Conservation (phyloP, 2,797 vertebrate species). For the Prunella strophiata region DNA sequence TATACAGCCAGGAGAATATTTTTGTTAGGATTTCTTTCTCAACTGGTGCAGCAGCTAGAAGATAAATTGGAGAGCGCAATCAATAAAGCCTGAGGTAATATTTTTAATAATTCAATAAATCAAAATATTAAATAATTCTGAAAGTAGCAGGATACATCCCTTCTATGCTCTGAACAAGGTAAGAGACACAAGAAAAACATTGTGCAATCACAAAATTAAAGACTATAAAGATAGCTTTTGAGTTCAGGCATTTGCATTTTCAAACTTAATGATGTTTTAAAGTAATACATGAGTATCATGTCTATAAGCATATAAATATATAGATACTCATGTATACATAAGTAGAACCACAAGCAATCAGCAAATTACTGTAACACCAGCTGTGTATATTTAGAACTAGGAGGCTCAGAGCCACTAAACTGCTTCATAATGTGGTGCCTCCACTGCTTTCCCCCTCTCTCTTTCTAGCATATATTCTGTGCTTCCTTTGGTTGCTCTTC, state of each 20-base stretch:
- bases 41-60: background rate
- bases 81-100: background rate
- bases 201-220: background rate
- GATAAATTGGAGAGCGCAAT: background rate
- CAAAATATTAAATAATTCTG: background rate
- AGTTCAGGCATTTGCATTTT: background rate
- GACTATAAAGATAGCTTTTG: background rate
- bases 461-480: background rate
- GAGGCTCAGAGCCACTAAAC: background rate
- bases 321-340: background rate
- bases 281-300: background rate
- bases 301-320: background rate
- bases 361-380: background rate
- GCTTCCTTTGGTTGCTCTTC: background rate
- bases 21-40: background rate
- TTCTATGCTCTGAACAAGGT: background rate
- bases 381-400: background rate
- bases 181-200: background rate
- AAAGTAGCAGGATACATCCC: background rate
- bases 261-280: background rate
- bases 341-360: conserved; percentile 37
- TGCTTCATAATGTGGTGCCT: background rate
- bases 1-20: background rate
- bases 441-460: background rate
- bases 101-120: background rate